phyloP scores from a whole-genome alignment of 2,113 vertebrate genomes.

The Mus spicilegus region DNA sequence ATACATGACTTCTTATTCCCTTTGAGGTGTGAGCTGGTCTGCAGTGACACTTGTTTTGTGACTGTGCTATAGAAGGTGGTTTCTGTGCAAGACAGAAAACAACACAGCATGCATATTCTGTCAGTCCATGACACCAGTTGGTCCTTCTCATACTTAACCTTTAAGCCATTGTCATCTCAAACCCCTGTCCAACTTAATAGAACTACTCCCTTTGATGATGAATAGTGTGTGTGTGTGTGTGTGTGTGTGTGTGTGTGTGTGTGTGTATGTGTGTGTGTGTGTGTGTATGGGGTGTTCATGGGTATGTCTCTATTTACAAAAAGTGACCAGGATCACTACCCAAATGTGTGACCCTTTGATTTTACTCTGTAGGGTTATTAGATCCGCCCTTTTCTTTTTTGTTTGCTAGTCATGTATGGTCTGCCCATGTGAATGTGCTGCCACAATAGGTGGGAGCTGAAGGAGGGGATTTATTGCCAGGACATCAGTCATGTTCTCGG shows the following conservation, averaged over 20 bases:
- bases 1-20: background rate
- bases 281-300: background rate
- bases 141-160: background rate
- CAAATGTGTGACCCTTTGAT: background rate
- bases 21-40: background rate
- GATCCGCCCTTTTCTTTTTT: background rate
- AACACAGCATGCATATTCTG: background rate
- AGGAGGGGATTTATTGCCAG: background rate
- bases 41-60: background rate
- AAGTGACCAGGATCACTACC: background rate
- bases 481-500: background rate
- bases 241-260: background rate
- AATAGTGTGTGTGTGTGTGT: background rate
- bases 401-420: background rate
- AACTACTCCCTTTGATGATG: background rate
- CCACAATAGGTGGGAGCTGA: background rate
- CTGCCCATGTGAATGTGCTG: background rate
- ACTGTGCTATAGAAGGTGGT: background rate
- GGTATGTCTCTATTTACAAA: background rate
- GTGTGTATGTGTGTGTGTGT: background rate
- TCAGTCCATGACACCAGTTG: background rate
- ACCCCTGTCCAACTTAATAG: background rate
- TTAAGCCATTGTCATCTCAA: background rate
- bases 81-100: background rate
- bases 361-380: background rate